Base-by-base conservation (phyloP, 2,888 invertebrate species). In the Philonicus albiceps region DNA sequence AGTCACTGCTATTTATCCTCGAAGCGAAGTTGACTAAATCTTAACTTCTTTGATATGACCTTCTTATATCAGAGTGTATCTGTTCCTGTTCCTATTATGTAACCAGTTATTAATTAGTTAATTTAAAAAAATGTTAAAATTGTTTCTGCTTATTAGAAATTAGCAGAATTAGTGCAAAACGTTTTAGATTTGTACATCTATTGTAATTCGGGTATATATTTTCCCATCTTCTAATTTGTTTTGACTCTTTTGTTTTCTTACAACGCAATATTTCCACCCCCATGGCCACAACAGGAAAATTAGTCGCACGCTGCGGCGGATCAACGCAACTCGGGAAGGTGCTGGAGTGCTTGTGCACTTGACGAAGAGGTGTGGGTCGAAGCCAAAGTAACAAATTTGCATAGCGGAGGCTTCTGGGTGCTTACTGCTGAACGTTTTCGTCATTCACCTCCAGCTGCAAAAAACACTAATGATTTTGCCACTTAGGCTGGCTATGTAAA, bases 401-500 rank as follows among this genome's bases (percentile, higher is more conserved):
- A 78, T 78, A 49, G 27, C 16, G 49, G 43, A 78, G 78, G 78
- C 78, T 78, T 78, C 78, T 43, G 78, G 49, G 49, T 78, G 49
- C 49, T 49, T 78, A 49, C 64, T 64, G 22, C 64, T 19, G 11
- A 43, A 16, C 49, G n/a, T 78, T 78, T 49, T 49, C 49, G 49
- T 27, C 78, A 16, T 49, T 78, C 49, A 30, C 78, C 78, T 78
- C 30, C 27, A 16, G 78, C 43, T 43, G 8, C 27, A 31, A 22
- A n/a, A 40, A 19, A 78, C 78, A 27, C 78, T 78, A 78, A 78
- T 78, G 78, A 78, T 49, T 78, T 78, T 43, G 49, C 78, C 78
- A 78, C 49, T 78, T 78, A 78, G 78, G 78, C 27, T 13, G 49
- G 78, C 78, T 78, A 78, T 78, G 78, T 30, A 49, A 78, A 78